Evolutionary conservation across 2,113 vertebrate genomes (phyloP).

Genomic region (Hippolais icterina): DNA sequence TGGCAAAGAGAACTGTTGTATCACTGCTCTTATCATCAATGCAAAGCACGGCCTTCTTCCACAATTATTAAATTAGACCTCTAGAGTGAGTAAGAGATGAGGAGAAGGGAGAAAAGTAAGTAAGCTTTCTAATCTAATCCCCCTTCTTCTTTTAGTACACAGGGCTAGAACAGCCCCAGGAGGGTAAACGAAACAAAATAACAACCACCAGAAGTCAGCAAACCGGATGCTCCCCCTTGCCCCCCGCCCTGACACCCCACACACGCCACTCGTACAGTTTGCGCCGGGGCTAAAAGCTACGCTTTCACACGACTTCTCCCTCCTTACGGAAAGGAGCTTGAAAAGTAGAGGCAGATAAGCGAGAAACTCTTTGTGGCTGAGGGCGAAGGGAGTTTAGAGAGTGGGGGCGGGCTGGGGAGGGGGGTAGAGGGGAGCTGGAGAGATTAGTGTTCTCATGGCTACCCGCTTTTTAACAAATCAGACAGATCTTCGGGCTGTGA

Average conservation of each 20-base stretch:
- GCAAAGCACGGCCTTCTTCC: background rate
- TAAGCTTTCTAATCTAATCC: background rate
- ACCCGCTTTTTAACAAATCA: conserved; percentile 46
- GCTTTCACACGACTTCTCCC: conserved; percentile 19
- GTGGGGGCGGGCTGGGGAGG: background rate
- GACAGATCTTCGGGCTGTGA: conserved; percentile 71
- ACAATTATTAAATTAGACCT: background rate
- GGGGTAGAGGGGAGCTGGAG: background rate
- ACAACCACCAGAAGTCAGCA: background rate
- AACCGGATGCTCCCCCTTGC: conserved; percentile 8
- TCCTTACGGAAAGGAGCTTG: background rate
- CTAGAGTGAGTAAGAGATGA: background rate
- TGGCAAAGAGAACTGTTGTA: background rate
- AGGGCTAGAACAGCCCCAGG: background rate
- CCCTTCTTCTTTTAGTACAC: background rate
- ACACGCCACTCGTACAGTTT: background rate
- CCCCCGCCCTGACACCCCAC: background rate
- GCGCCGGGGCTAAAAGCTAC: conserved; percentile 3
- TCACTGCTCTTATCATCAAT: background rate
- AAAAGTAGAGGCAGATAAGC: conserved; percentile 36
- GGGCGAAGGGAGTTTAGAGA: background rate
- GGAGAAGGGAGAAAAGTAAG: background rate
- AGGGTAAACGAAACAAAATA: conserved; percentile 44
- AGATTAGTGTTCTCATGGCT: conserved; percentile 42
- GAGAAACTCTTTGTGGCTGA: background rate